Evolutionary conservation across 2,888 invertebrate species (phyloP), one percentile per base, ranked within the genome.

Genomic region (Hymenopus coronatus): DNA sequence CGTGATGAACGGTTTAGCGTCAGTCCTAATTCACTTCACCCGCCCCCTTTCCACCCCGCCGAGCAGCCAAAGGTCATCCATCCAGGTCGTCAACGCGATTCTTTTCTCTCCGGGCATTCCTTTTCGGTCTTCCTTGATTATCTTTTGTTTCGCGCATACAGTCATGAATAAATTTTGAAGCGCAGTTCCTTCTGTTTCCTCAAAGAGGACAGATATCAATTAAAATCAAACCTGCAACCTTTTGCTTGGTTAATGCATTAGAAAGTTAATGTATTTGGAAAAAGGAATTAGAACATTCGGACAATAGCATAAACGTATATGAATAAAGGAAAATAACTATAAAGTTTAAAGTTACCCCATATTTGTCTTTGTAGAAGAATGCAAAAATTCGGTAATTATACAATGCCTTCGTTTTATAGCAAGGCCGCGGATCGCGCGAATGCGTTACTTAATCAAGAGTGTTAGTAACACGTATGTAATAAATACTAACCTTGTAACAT

Each of bases 1-100:
- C 82, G 82, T 87, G 87, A 87, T 87, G 87, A 87, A 87, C 82
- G 85, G 87, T 87, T 87, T 82, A 87, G 87, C 87, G 87, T 87
- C 87, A 87, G 30, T 87, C 33, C 40, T 87, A 87, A 87, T 87
- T 87, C 87, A 87, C n/a, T 82, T 87, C 82, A 70, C 15, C 54
- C 54, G 15, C 54, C 54, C 33, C 81, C 28, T 81, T 86, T 86
- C 87, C 87, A 87, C 87, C 87, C 28, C 82, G 28, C 54, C 54
- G 54, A 70, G 54, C 54, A 70, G 54, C 54, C 54, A 70, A 70
- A 70, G 54, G 54, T 70, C 54, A 70, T 70, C 54, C 54, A 70
- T 70, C 54, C 54, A 70, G 54, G 54, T 70, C 54, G 54, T 70
- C 54, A 70, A 70, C 54, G 54, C 54, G 54, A 70, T 70, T 70